Conservation (phyloP, 2,113 vertebrate species). For the Clarias magur region DNA sequence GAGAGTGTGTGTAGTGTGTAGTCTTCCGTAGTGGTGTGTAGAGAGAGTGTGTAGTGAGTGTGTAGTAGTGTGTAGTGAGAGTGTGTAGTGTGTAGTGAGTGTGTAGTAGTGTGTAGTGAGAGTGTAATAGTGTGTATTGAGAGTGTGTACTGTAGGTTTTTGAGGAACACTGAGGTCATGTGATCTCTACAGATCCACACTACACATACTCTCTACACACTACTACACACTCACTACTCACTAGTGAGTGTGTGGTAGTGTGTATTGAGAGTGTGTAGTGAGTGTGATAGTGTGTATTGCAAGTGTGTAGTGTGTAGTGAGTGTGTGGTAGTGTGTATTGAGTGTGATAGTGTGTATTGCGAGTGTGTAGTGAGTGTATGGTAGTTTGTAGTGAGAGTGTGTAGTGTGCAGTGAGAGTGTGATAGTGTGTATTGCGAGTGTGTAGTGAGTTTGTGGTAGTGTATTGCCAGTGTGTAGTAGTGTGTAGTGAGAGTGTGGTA, state of each 20-base stretch:
- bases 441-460: too few species aligned
- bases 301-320: background rate
- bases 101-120: background rate
- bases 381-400: too few species aligned
- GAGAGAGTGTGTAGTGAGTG: background rate
- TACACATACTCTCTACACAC: too few species aligned
- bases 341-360: background rate
- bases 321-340: background rate
- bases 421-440: too few species aligned
- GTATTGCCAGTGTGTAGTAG: too few species aligned
- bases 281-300: background rate
- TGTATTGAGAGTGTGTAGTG: background rate
- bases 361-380: too few species aligned
- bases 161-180: background rate
- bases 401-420: too few species aligned
- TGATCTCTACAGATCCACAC: background rate
- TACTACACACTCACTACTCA: too few species aligned
- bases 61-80: background rate
- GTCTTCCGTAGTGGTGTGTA: too few species aligned
- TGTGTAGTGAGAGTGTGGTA: too few species aligned
- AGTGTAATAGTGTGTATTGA: background rate
- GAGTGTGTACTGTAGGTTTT: background rate
- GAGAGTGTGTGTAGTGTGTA: background rate
- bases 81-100: background rate
- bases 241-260: too few species aligned